Evolutionary conservation across 37 sponge, comb jelly and placozoan genomes (phyloP), one percentile per base, ranked within the genome.

Genomic region (Cladorhizidae sp.): DNA sequence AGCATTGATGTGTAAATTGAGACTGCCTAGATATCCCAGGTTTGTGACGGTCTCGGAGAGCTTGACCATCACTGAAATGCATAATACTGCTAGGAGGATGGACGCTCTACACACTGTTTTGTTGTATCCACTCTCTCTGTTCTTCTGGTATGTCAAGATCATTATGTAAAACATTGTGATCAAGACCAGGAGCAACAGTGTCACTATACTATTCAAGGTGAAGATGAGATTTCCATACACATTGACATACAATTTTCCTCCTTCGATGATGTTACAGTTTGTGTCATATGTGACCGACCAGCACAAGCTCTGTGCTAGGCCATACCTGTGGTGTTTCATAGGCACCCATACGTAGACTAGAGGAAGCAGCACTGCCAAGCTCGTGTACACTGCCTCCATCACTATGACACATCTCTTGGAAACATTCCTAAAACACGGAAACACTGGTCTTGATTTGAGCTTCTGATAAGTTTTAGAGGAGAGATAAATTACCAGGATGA

Each of bases 321-420:
- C 73, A 38, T 72, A 72, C 14, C 23, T 41, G 20, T 21, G 28
- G 26, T 72, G 49, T 6, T 49, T 23, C 6, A 72, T 45, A n/a
- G 73, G 73, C 7, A 72, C 52, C 73, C 73, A 72, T 3, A 72
- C 26, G 25, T n/a, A 72, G 31, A 7, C 22, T 31, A 72, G 45
- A 45, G 73, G 73, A 20, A 72, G 51, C 3, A 72, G 17, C 39
- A 39, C 39, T 11, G 22, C 41, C 8, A 70, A 12, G 35, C 29
- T 14, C 18, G 35, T 22, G 7, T 14, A 28, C 15, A 70, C 41
- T 22, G 15, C 28, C 22, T 70, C 70, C 22, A 11, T 28, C 12
- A 64, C 9, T 23, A n/a, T 64, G 20, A 11, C 12, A 28, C 65
- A 9, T n/a, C n/a, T n/a, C n/a, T 28, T 28, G 11, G 65, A 15